Base-by-base conservation (phyloP, 2,113 vertebrate species). In the Tautogolabrus adspersus region DNA sequence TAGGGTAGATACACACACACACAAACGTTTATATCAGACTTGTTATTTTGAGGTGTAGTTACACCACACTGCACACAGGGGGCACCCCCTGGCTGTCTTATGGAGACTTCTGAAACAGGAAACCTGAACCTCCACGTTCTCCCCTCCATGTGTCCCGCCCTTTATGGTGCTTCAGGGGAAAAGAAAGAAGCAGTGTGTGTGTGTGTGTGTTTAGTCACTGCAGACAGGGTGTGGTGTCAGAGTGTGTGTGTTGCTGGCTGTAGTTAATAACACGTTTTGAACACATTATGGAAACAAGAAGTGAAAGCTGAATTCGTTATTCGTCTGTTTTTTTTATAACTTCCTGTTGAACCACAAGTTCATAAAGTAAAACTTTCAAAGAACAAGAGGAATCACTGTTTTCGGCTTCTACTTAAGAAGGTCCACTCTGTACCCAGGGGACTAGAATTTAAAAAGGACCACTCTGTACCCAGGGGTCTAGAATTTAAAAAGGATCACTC, bases 241-340 rank as follows among this genome's bases (percentile, higher is more conserved):
- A 52, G 71, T 1, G 16, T n/a, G 59, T 57, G 73, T 1, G 15
- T 26, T 54, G 56, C 37, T 75, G 44, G 37, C 46, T 42, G 57
- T 40, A 46, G 56, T 70, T 57, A 54, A 19, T 21, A 66, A 37
- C 34, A 10, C 49, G 67, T 72, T 12, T 63, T 75, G 57, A 66
- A 37, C 34, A 10, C 49, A 70, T 72, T 12, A 65, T 75, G 57
- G 55, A 61, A 89, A 87, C 12, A 85, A 88, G 92, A 93, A 91
- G 86, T 90, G 75, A 88, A 83, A 79, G 65, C 30, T 34, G 30
- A 34, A 34, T 34, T 34, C 30, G 6, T 9, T 65, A 75, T 46
- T 46, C 44, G 15, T 12, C 44, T 13, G 44, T 5, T 44, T 44
- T 13, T 47, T 47, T 16, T 47, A 16, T 13, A 49, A 49, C 15